These are phyloP conservation scores for Eubasilissa regina DNA, from an alignment of 1,140 invertebrate genomes.

Conservation along the genomic window DNA sequence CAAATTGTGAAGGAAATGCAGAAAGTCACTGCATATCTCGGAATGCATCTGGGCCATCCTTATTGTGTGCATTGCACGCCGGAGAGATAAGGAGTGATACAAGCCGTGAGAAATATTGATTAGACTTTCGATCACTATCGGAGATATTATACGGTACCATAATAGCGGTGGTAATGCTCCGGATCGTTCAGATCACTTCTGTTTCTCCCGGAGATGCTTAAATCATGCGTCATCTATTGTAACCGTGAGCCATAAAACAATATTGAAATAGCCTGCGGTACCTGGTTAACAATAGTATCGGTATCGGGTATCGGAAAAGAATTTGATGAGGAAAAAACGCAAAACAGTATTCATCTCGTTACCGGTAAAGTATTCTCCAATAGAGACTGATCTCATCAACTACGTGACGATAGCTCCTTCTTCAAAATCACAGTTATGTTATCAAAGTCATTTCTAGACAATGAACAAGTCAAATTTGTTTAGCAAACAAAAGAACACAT, in stretches of 20 bases:
- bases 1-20: constrained; percentile 54
- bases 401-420: constrained; percentile 44
- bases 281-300: too few relatives aligned
- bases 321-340: background rate
- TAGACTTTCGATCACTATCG: constrained; percentile 20
- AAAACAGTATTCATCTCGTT: constrained; percentile 7
- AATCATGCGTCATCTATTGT: background rate
- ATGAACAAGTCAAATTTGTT: constrained; percentile 45
- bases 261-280: background rate
- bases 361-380: constrained; percentile 23
- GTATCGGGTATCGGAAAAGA: too few relatives aligned
- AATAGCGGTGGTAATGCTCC: too few relatives aligned
- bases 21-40: constrained; percentile 45
- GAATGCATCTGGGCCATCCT: constrained; percentile 35
- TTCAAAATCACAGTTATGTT: constrained; percentile 49
- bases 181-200: too few relatives aligned
- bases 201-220: too few relatives aligned
- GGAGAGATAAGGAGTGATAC: constrained; percentile 2
- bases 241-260: background rate
- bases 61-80: constrained; percentile 31
- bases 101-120: constrained; percentile 42
- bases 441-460: constrained; percentile 42
- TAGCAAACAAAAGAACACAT: constrained; percentile 50
- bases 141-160: too few relatives aligned
- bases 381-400: constrained; percentile 42